These are phyloP conservation scores for Galbula dea DNA, from an alignment of 2,113 vertebrate genomes.

Conservation along the genomic window DNA sequence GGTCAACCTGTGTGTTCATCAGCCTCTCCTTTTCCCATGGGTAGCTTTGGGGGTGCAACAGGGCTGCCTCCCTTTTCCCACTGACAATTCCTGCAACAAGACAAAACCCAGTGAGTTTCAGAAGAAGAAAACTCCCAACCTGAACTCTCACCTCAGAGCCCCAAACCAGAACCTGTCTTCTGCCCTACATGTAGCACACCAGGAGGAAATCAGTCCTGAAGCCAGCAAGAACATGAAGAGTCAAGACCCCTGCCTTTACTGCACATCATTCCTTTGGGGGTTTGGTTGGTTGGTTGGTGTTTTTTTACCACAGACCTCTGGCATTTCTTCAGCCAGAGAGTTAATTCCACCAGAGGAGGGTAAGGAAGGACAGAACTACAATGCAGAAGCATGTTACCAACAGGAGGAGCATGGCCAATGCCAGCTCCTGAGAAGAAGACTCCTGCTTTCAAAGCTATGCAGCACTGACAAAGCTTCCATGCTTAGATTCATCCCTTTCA, in stretches of 20 bases:
- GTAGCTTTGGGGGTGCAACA: background rate
- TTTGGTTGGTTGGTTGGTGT: too few relatives aligned
- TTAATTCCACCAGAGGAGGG: background rate
- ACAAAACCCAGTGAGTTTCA: background rate
- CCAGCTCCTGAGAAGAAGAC: background rate
- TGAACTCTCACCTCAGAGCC: background rate
- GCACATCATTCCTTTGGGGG: background rate
- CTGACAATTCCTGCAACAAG: slow-evolving; percentile 9
- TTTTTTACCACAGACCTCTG: background rate
- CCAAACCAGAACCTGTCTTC: background rate
- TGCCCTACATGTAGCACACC: background rate
- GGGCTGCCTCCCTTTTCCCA: background rate
- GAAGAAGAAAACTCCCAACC: background rate
- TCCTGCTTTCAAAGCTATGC: background rate
- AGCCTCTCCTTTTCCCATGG: background rate
- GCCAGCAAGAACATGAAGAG: background rate
- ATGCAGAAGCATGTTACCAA: background rate
- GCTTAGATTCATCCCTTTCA: background rate
- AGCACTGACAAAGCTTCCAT: background rate
- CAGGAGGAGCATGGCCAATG: background rate
- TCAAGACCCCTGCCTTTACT: background rate
- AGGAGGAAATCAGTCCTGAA: background rate
- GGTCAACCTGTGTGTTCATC: background rate
- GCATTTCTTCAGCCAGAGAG: background rate
- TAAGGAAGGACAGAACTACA: background rate